Evolutionary conservation across 1,140 invertebrate genomes (phyloP).

Genomic region (Antheraea mylitta): DNA sequence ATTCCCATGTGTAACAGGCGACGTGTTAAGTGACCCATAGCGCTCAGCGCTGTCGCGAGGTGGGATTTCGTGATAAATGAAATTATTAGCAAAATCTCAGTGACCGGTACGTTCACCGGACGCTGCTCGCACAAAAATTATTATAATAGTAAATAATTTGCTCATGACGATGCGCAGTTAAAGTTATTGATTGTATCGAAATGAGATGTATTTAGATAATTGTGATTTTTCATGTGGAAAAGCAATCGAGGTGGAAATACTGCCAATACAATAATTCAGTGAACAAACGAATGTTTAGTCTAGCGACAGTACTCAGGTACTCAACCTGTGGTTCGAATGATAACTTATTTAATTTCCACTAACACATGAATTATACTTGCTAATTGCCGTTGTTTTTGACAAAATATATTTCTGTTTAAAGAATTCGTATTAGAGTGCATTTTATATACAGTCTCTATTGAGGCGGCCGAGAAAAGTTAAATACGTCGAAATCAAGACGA

Average conservation of each 20-base stretch:
- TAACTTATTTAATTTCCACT: not conserved
- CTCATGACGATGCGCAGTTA: not conserved
- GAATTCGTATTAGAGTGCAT: not conserved
- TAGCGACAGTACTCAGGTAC: not conserved
- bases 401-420: not conserved
- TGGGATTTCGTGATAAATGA: not conserved
- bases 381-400: not conserved
- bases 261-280: constrained; percentile 1
- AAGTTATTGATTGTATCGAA: not conserved
- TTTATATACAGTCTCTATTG: not conserved
- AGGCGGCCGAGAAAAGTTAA: not conserved
- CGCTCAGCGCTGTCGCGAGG: not conserved
- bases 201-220: not conserved
- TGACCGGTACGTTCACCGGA: not conserved
- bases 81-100: not conserved
- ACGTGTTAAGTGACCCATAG: not conserved
- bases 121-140: not conserved
- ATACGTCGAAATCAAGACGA: not conserved
- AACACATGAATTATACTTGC: not conserved
- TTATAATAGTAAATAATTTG: not conserved
- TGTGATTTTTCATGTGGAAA: constrained; percentile 1
- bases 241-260: not conserved
- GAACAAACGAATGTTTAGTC: not conserved
- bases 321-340: not conserved
- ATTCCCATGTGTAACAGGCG: not conserved